These are phyloP conservation scores for Oxyura jamaicensis DNA, from an alignment of 2,113 vertebrate genomes.

Conservation along the genomic window DNA sequence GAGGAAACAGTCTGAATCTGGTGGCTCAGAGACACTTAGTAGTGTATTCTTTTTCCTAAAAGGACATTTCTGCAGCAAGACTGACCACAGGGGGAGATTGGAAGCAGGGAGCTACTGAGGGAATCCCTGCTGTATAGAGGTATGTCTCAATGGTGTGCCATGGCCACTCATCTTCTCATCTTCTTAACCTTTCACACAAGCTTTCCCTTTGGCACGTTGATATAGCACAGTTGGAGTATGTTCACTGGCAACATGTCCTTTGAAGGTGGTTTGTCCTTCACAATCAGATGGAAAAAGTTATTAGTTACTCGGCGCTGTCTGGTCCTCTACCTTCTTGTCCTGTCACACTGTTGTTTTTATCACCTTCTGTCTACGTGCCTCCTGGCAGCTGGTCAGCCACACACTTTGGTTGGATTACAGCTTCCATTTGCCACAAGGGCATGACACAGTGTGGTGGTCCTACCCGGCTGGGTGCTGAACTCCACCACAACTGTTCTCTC, in stretches of 20 bases:
- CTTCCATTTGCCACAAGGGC: background rate
- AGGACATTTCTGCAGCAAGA: background rate
- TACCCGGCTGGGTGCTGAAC: too few relatives aligned
- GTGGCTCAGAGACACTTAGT: background rate
- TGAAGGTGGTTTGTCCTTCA: background rate
- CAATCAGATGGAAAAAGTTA: background rate
- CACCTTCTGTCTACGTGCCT: background rate
- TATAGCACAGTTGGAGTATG: accelerated
- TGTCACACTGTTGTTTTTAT: background rate
- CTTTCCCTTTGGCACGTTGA: background rate
- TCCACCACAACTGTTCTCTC: too few relatives aligned
- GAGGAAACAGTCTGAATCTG: background rate
- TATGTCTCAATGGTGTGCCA: accelerated
- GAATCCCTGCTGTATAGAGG: background rate
- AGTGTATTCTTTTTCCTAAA: background rate
- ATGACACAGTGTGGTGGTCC: too few relatives aligned
- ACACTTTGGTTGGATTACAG: background rate
- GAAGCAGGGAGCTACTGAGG: background rate
- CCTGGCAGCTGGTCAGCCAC: background rate
- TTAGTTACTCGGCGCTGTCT: background rate
- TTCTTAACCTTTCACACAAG: background rate
- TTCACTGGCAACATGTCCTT: background rate
- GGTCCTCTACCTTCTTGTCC: background rate
- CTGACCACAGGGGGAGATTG: background rate
- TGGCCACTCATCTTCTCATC: background rate